A percentile compares a stretch with the other conserved stretches of the same genome.
Evolutionary conservation across 2,888 invertebrate species (phyloP).

Genomic region (Drosophila nr. fundita): DNA sequence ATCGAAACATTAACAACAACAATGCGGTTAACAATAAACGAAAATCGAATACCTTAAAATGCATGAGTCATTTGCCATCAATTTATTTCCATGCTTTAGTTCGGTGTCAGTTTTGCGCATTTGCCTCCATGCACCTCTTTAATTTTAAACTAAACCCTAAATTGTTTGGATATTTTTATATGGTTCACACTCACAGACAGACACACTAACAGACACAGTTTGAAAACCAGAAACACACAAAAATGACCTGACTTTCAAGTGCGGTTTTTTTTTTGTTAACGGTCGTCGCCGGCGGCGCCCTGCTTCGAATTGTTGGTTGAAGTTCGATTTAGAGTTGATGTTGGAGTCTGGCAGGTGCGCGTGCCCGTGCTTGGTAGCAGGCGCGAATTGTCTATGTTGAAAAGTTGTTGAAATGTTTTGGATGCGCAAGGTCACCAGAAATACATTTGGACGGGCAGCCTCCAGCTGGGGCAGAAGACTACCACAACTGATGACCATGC

Average conservation of each 20-base stretch:
- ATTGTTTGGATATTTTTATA: constrained; percentile 46
- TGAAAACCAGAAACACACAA: constrained; percentile 13
- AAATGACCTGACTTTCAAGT: constrained; percentile 45
- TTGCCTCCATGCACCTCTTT: constrained; percentile 37
- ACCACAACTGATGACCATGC: constrained; percentile 36
- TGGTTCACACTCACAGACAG: constrained; percentile 28
- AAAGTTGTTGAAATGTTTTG: constrained; percentile 66
- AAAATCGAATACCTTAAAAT: constrained; percentile 53
- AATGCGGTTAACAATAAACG: constrained; percentile 48
- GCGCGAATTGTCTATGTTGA: constrained; percentile 53
- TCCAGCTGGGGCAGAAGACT: constrained; percentile 32
- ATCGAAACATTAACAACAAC: constrained; percentile 66
- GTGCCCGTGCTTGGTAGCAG: constrained; percentile 52
- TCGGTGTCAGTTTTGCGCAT: constrained; percentile 68
- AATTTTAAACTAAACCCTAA: constrained; percentile 44
- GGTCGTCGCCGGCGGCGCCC: constrained; percentile 32
- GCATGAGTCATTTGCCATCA: constrained; percentile 78
- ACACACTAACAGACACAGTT: constrained; percentile 2
- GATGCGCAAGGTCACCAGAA: constrained; percentile 68
- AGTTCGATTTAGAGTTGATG: constrained; percentile 4
- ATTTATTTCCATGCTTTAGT: constrained; percentile 73
- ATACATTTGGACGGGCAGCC: constrained; percentile 29
- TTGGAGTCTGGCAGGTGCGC: constrained; percentile 50
- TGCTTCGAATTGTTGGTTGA: constrained; percentile 13
- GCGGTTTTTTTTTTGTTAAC: constrained; percentile 8